Evolutionary conservation across 2,113 vertebrate genomes (phyloP).

Genomic region (Urocynchramus pylzowi): DNA sequence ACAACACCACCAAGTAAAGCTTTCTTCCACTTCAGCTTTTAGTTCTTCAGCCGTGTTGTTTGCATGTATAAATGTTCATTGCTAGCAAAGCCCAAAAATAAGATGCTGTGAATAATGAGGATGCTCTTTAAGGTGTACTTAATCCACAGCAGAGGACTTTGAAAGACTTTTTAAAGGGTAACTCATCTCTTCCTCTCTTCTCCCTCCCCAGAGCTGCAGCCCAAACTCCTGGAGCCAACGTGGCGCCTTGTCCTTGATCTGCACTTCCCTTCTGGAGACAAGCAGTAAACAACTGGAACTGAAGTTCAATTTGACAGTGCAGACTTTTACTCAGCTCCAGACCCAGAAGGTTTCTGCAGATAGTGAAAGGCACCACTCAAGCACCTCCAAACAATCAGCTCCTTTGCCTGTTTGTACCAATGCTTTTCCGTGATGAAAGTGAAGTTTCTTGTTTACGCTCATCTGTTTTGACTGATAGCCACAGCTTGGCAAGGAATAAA

Average conservation of each 20-base stretch:
- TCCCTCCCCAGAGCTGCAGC: not conserved
- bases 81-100: not conserved
- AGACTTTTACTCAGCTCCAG: not conserved
- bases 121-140: not conserved
- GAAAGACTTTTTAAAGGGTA: not conserved
- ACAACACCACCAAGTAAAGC: not conserved
- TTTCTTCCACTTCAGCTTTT: not conserved
- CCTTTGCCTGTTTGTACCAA: not conserved
- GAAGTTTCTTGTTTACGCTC: not conserved
- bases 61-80: not conserved
- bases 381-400: not conserved
- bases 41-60: not conserved
- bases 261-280: not conserved
- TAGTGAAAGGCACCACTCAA: not conserved
- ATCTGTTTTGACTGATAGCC: conserved; percentile 38
- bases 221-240: not conserved
- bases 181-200: not conserved
- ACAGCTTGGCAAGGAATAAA: conserved; percentile 24
- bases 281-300: not conserved
- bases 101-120: not conserved
- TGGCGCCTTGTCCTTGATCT: not conserved
- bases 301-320: not conserved
- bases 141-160: not conserved
- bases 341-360: conserved; percentile 48
- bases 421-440: not conserved